Evolutionary conservation across 2,113 vertebrate species (phyloP).

Genomic region (Jaculus jaculus): DNA sequence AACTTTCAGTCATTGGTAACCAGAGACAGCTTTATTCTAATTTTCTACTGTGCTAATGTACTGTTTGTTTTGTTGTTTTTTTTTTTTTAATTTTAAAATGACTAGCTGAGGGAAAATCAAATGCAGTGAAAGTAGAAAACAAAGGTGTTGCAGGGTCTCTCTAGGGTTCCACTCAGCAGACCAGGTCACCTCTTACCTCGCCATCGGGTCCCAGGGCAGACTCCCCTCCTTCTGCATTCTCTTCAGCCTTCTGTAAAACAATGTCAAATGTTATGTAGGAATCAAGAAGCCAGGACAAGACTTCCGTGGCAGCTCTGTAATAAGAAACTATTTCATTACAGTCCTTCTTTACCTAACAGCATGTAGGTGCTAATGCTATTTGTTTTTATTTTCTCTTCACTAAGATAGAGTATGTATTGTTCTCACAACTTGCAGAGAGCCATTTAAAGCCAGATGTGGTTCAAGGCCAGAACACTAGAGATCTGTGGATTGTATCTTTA

Average conservation of each 20-base stretch:
- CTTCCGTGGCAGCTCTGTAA: neutral
- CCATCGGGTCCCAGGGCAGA: constrained; percentile 94
- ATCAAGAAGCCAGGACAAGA: neutral
- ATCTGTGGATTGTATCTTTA: constrained; percentile 19
- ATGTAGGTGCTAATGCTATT: neutral
- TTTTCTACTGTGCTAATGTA: constrained; percentile 1
- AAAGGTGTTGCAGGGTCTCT: too few relatives aligned
- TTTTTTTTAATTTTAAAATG: constrained; percentile 11
- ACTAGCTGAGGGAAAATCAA: constrained; percentile 4
- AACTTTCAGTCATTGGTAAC: constrained; percentile 6
- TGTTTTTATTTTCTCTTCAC: constrained; percentile 8
- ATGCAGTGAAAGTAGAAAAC: neutral
- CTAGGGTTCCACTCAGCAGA: neutral
- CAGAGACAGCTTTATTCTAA: constrained; percentile 24
- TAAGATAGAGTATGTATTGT: neutral
- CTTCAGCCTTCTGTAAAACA: constrained; percentile 91
- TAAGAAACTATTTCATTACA: fast-evolving
- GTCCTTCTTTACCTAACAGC: neutral
- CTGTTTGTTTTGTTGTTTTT: too few relatives aligned
- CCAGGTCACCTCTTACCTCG: constrained; percentile 88
- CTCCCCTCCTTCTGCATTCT: constrained; percentile 92
- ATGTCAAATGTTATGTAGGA: neutral
- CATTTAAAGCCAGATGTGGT: constrained; percentile 15
- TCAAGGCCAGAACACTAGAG: neutral
- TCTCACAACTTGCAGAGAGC: neutral